These are phyloP conservation scores for Lithophane socia DNA, from an alignment of 2,888 invertebrate genomes.

Conservation along the genomic window DNA sequence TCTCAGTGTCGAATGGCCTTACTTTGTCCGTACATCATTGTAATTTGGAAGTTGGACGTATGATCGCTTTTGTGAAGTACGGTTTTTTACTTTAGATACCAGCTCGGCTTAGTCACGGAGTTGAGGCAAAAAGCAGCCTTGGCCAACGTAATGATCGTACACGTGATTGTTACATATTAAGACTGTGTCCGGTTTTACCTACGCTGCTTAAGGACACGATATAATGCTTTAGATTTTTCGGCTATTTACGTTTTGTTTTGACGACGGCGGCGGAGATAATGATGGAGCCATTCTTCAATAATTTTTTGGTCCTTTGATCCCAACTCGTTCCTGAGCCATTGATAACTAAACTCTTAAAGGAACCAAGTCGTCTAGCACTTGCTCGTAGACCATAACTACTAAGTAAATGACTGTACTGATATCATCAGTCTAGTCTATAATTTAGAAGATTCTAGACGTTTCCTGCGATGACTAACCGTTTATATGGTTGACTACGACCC, in stretches of 20 bases:
- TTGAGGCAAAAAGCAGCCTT: slow-evolving; percentile 85
- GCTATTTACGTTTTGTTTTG: slow-evolving; percentile 26
- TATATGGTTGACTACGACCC: slow-evolving; percentile 81
- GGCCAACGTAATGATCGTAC: slow-evolving; percentile 78
- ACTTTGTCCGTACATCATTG: slow-evolving; percentile 49
- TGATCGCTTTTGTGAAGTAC: slow-evolving; percentile 57
- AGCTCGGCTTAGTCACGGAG: slow-evolving; percentile 80
- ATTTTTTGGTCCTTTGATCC: not conserved
- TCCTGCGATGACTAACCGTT: slow-evolving; percentile 85
- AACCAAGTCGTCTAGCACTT: not conserved
- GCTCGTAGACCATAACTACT: slow-evolving; percentile 2
- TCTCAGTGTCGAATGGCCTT: slow-evolving; percentile 38
- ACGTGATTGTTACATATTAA: slow-evolving; percentile 82
- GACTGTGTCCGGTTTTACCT: slow-evolving; percentile 72
- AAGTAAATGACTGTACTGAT: slow-evolving; percentile 68
- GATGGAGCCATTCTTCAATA: not conserved
- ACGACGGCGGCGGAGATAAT: not conserved
- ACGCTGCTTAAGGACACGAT: slow-evolving; percentile 52
- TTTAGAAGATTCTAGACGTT: slow-evolving; percentile 84
- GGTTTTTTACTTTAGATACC: slow-evolving; percentile 53
- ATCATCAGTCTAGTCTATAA: slow-evolving; percentile 79
- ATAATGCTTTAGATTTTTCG: slow-evolving; percentile 35
- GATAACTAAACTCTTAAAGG: not conserved
- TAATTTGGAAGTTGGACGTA: slow-evolving; percentile 55
- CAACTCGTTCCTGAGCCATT: not conserved